Evolutionary conservation across 2,113 vertebrate genomes (phyloP).

Genomic region (Myotis brandtii): DNA sequence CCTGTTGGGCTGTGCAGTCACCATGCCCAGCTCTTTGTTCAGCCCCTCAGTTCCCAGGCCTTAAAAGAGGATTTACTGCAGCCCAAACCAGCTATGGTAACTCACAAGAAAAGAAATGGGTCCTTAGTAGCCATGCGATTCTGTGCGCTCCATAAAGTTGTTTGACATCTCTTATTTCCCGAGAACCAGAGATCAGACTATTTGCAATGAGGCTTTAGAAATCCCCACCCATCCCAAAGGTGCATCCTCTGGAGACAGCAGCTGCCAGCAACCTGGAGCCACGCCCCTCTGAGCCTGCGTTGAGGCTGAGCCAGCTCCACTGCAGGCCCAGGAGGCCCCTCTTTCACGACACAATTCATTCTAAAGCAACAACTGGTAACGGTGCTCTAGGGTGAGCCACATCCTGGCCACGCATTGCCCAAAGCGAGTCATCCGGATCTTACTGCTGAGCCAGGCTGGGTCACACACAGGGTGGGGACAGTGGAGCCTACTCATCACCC

Average conservation of each 20-base stretch:
- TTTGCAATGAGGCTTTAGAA: background rate
- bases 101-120: background rate
- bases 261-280: background rate
- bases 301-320: background rate
- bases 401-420: background rate
- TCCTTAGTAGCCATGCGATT: background rate
- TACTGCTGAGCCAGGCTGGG: background rate
- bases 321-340: background rate
- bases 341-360: background rate
- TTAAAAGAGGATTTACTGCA: background rate
- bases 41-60: background rate
- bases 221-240: background rate
- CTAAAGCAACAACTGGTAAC: background rate
- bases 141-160: background rate
- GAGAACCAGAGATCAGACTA: background rate
- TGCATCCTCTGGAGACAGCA: background rate
- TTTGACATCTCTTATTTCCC: background rate
- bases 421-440: background rate
- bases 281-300: background rate
- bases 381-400: conserved; percentile 47
- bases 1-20: background rate
- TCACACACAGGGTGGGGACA: background rate
- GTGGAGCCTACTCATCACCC: background rate
- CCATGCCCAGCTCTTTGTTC: background rate
- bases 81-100: background rate